Evolutionary conservation across 2,888 invertebrate species (phyloP).

Genomic region (Trachelus iudaicus): DNA sequence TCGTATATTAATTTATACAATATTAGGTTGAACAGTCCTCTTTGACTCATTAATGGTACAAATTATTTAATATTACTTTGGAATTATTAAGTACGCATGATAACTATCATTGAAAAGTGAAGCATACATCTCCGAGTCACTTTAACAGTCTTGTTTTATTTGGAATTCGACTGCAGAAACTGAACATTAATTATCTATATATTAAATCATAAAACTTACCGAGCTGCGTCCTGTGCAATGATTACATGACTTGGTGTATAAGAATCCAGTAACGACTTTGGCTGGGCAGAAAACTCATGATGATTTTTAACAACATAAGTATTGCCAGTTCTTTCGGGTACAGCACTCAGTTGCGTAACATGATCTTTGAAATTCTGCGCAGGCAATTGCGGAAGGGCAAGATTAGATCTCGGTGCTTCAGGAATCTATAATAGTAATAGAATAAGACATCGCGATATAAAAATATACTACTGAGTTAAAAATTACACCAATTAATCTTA

Average conservation of each 20-base stretch:
- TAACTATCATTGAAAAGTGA: neutral
- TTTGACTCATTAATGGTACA: neutral
- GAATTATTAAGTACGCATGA: neutral
- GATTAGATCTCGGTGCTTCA: constrained; percentile 34
- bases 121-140: neutral
- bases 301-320: constrained; percentile 34
- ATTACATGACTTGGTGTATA: constrained; percentile 66
- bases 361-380: constrained; percentile 47
- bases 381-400: constrained; percentile 46
- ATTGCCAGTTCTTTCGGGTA: constrained; percentile 37
- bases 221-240: constrained; percentile 55
- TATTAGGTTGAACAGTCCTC: neutral
- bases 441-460: neutral
- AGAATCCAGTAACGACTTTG: constrained; percentile 68
- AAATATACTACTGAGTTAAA: neutral
- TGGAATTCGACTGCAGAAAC: neutral
- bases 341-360: constrained; percentile 35
- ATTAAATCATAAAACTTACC: constrained; percentile 35
- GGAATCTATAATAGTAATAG: constrained; percentile 33
- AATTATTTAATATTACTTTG: neutral
- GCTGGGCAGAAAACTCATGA: constrained; percentile 37
- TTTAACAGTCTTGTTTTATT: neutral
- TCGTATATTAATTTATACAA: neutral
- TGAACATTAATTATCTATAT: neutral
- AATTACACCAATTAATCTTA: neutral